Conservation (phyloP, 2,113 vertebrate genomes). For the Xiphias gladius region DNA sequence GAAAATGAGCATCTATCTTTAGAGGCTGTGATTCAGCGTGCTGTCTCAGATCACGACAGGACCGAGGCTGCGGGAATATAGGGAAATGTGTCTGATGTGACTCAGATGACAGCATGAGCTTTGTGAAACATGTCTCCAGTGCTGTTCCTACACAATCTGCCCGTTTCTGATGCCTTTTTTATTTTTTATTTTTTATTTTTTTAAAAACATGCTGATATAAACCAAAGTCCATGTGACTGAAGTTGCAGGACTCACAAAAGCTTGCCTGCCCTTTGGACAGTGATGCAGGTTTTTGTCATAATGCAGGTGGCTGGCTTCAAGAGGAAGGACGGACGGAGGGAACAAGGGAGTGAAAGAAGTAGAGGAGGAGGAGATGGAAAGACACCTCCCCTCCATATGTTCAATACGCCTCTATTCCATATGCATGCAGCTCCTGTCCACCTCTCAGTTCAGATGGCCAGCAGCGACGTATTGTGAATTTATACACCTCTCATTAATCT, state of each 20-base stretch:
- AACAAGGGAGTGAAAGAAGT: constrained; percentile 8
- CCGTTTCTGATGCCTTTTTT: constrained; percentile 10
- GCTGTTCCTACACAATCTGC: constrained; percentile 4
- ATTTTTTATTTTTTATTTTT: not conserved
- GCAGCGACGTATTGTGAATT: constrained; percentile 40
- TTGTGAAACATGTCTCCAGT: constrained; percentile 27
- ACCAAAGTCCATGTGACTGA: not conserved
- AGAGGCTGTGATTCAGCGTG: constrained; percentile 59
- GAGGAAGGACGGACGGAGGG: constrained; percentile 11
- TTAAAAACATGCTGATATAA: not conserved
- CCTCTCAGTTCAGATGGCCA: constrained; percentile 16
- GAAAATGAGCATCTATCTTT: constrained; percentile 67
- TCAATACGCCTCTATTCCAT: constrained; percentile 25
- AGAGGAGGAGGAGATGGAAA: constrained; percentile 34
- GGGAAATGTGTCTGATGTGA: constrained; percentile 47
- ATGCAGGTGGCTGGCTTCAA: constrained; percentile 31
- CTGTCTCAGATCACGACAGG: constrained; percentile 8
- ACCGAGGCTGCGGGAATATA: constrained; percentile 32
- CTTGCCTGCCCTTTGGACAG: not conserved
- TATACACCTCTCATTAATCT: constrained; percentile 63
- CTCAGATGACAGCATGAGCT: constrained; percentile 12
- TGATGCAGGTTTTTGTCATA: constrained; percentile 62
- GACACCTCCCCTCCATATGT: constrained; percentile 54
- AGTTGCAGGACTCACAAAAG: not conserved
- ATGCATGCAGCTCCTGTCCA: constrained; percentile 49